phyloP scores from a whole-genome alignment of 1,140 invertebrate species.

The Rhagoletis pomonella region DNA sequence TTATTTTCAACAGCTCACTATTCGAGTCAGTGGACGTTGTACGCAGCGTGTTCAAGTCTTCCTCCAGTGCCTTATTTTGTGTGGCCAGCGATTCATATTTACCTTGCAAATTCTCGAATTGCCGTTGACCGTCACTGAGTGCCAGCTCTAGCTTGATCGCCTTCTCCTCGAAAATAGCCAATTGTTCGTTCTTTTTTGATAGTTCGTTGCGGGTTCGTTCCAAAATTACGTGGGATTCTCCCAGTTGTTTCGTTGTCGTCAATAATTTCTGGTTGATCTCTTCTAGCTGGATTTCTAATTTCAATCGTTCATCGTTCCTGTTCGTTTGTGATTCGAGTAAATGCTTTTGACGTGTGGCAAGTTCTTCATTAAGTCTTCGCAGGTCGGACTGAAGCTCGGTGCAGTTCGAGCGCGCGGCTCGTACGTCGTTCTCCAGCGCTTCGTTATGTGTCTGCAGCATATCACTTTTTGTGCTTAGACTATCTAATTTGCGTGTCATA shows the following conservation, averaged over 20 bases:
- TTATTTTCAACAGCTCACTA: constrained; percentile 62
- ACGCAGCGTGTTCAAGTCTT: constrained; percentile 60
- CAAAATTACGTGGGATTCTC: constrained; percentile 71
- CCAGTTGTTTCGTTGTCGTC: constrained; percentile 73
- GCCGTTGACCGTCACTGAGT: constrained; percentile 61
- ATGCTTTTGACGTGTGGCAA: constrained; percentile 61
- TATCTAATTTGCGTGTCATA: constrained; percentile 60
- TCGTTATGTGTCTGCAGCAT: constrained; percentile 59
- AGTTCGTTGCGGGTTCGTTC: constrained; percentile 67
- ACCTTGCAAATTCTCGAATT: constrained; percentile 62
- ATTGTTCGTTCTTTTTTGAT: constrained; percentile 65
- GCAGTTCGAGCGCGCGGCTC: constrained; percentile 36
- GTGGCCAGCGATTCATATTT: constrained; percentile 60
- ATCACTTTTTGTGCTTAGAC: constrained; percentile 61
- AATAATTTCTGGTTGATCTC: constrained; percentile 60
- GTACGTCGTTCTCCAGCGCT: constrained; percentile 60
- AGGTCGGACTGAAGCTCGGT: constrained; percentile 58
- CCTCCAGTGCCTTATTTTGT: constrained; percentile 63
- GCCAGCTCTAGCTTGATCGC: constrained; percentile 60
- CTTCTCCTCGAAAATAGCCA: constrained; percentile 61
- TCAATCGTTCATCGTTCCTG: constrained; percentile 56
- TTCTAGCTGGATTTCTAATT: constrained; percentile 59
- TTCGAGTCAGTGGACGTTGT: constrained; percentile 63
- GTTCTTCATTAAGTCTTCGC: constrained; percentile 60
- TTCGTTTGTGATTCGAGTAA: constrained; percentile 56